Conservation (phyloP, 1,140 invertebrate genomes). For the Drosophila pandora region DNA sequence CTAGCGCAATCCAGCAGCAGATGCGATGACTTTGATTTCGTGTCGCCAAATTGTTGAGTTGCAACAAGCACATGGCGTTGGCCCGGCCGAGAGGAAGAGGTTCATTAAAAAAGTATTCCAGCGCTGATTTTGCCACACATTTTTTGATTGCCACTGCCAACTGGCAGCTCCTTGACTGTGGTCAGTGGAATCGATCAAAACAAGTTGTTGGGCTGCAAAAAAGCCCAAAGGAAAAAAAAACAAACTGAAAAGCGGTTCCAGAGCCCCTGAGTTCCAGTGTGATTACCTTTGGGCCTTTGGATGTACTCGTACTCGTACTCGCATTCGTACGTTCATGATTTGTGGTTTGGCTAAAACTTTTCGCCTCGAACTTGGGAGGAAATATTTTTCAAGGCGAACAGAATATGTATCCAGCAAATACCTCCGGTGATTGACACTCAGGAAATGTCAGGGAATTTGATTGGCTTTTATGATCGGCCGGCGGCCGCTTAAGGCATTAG, state of each 20-base stretch:
- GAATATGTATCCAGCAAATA: slow-evolving; percentile 36
- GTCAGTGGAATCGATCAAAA: slow-evolving; percentile 68
- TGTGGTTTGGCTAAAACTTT: slow-evolving; percentile 38
- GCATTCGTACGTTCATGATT: slow-evolving; percentile 35
- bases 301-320: not conserved
- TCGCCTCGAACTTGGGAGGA: slow-evolving; percentile 16
- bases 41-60: slow-evolving; percentile 72
- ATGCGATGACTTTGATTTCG: slow-evolving; percentile 77
- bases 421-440: slow-evolving; percentile 75
- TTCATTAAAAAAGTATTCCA: slow-evolving; percentile 81
- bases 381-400: slow-evolving; percentile 25
- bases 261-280: slow-evolving; percentile 16
- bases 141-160: slow-evolving; percentile 76
- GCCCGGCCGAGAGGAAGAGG: slow-evolving; percentile 62
- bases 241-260: slow-evolving; percentile 44
- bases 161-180: slow-evolving; percentile 45
- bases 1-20: slow-evolving; percentile 17
- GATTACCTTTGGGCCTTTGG: slow-evolving; percentile 50
- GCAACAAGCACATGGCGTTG: not conserved
- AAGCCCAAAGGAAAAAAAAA: slow-evolving; percentile 2
- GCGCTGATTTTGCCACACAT: slow-evolving; percentile 76
- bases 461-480: slow-evolving; percentile 71
- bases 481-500: slow-evolving; percentile 64
- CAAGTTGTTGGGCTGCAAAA: slow-evolving; percentile 50
- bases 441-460: slow-evolving; percentile 78